Percentiles rank a stretch among this genome's conserved stretches.
These are phyloP conservation scores for Protodeltote pygarga DNA, from an alignment of 2,888 invertebrate species.

Conservation along the genomic window DNA sequence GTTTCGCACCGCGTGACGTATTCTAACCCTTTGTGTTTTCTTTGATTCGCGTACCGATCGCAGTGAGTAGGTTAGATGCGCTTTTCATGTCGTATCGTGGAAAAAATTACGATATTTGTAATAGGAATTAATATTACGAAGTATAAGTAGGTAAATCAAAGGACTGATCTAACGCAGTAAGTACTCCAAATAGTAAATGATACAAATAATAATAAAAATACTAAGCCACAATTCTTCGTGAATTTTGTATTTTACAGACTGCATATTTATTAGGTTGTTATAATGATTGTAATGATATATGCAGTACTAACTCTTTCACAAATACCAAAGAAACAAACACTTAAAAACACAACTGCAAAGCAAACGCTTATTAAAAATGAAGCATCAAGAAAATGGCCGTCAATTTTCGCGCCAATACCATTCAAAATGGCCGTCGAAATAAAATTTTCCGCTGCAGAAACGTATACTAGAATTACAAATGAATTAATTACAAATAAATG, in stretches of 20 bases:
- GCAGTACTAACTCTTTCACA: too few relatives aligned
- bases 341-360: neutral
- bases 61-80: slow-evolving; percentile 59
- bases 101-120: slow-evolving; percentile 7
- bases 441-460: slow-evolving; percentile 36
- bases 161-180: too few relatives aligned
- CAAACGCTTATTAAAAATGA: neutral
- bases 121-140: too few relatives aligned
- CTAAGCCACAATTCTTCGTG: slow-evolving; percentile 24
- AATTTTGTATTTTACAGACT: slow-evolving; percentile 25
- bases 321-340: slow-evolving; percentile 7
- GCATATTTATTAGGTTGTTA: slow-evolving; percentile 34
- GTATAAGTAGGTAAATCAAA: too few relatives aligned
- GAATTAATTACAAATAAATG: slow-evolving; percentile 50
- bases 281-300: slow-evolving; percentile 30
- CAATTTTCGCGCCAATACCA: slow-evolving; percentile 25
- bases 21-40: slow-evolving; percentile 54
- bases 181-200: too few relatives aligned
- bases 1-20: slow-evolving; percentile 61
- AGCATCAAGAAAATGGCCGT: slow-evolving; percentile 11
- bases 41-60: slow-evolving; percentile 46
- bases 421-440: slow-evolving; percentile 40
- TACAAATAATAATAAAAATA: slow-evolving; percentile 18
- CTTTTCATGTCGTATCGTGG: slow-evolving; percentile 51
- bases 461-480: slow-evolving; percentile 35